Conservation (phyloP, 1,140 invertebrate species). For the Solen grandis region DNA sequence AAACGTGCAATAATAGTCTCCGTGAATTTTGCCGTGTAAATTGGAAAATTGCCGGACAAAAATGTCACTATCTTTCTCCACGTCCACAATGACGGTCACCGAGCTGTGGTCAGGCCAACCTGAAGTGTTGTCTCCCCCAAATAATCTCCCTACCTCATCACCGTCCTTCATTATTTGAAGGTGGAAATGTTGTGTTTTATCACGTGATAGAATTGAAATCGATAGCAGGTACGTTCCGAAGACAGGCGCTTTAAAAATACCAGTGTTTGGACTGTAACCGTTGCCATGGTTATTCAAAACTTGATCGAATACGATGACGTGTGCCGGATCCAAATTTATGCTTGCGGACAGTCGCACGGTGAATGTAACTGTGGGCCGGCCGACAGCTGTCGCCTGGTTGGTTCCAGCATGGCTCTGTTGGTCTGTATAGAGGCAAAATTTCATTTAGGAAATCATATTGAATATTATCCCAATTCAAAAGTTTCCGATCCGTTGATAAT, state of each 20-base stretch:
- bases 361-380: slow-evolving; percentile 7
- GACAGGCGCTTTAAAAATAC: slow-evolving; percentile 27
- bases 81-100: not conserved
- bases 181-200: not conserved
- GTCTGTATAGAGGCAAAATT: too few relatives aligned
- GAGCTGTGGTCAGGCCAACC: not conserved
- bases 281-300: slow-evolving; percentile 31
- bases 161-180: not conserved
- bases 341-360: slow-evolving; percentile 10
- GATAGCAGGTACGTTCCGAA: slow-evolving; percentile 30
- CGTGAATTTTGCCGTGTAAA: not conserved
- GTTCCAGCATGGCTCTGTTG: too few relatives aligned
- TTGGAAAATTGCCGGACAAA: not conserved
- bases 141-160: not conserved
- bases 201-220: slow-evolving; percentile 8
- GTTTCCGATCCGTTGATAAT: too few relatives aligned
- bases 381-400: not conserved
- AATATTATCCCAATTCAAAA: too few relatives aligned
- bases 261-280: slow-evolving; percentile 13
- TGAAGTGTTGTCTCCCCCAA: not conserved
- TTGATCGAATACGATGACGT: slow-evolving; percentile 24
- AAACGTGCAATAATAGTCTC: not conserved
- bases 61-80: not conserved
- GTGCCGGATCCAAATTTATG: not conserved
- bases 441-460: too few relatives aligned